Base-by-base conservation (phyloP, 2,888 invertebrate species). In the Drosophila acutilabella region DNA sequence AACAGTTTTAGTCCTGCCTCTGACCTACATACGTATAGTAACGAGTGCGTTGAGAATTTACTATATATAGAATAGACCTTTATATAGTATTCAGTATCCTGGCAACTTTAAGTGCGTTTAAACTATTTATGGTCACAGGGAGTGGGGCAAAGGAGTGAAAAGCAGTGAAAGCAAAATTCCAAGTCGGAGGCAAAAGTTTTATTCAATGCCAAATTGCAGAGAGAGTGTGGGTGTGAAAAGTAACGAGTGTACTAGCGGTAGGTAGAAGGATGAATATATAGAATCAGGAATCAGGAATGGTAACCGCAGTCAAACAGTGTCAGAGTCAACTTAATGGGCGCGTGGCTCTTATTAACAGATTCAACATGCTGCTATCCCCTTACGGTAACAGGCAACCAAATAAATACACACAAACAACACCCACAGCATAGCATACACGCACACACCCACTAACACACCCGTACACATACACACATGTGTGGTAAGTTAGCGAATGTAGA, bases 271-370 rank as follows among this genome's bases (percentile, higher is more conserved):
- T 8, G 30, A 30, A 30, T 8, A 30, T 30, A 20, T 40, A 50
- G 42, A 14, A 42, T 2, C 11, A 30, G 23, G 13, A 18, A 18
- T 13, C 36, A 16, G 33, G 45, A 42, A 51, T 58, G 50, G 71
- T 62, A 69, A 73, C 62, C 54, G 48, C 70, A 69, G 59, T 45
- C 54, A 56, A 56, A 47, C 50, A 45, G 50, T 30, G 30, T 30
- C 54, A 54, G 52, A 74, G 61, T 67, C 73, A 81, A 75, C 73
- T 72, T 74, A 77, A 85, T 77, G 86, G 80, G 80, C 80, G 77
- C 74, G 86, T 81, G 86, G 74, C 70, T 71, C 74, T 77, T 85
- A 82, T 85, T 85, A 85, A 77, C 86, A 82, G 86, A 79, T 78
- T 82, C 80, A 81, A 74, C 85, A 78, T 65, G 73, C 80, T 71